Evolutionary conservation across 1,140 invertebrate species (phyloP), one percentile per base, ranked within the genome.

Genomic region (Centruroides sculpturatus): DNA sequence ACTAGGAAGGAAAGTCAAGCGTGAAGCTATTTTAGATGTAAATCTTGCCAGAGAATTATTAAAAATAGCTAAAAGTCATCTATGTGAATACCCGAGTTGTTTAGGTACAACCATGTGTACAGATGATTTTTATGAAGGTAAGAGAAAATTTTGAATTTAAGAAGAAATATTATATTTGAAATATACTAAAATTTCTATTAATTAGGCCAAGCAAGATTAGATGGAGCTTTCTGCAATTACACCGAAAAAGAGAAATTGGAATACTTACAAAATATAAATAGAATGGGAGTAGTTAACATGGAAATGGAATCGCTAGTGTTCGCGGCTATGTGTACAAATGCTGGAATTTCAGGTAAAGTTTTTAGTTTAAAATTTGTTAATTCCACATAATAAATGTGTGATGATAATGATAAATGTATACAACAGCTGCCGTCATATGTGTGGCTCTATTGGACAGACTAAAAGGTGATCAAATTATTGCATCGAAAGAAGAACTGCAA

Each of bases 231-330:
- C 75, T 98, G 94, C 74, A 90, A 96, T 60, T 97, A 90, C 74
- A 84, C 80, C 3, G 85, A 91, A 71, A 75, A 79, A 1, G 93
- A 99, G 54, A 96, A 96, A 75, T 83, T 92, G 79, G 82, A 84
- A 12, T 98, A 92, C 69, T 75, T 98, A 58, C 78, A 83, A 47
- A 80, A 83, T 62, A 71, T 97, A 56, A 80, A 86, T 50, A 79
- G 85, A 23, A 73, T 82, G 34, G 91, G 89, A 3, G 86, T 99
- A 4, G 80, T 87, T 1, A 99, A 99, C 72, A 97, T 99, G 66
- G 96, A 99, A 78, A 98, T 99, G 95, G 96, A 99, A 75, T 85
- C 87, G 2, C 80, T 89, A 0, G 84, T 85, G 35, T 98, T 99
- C 72, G 89, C 92, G 0, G 91, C 92, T 0, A 80, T 98, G 34